Percentiles rank a stretch among this genome's conserved stretches.
phyloP scores from a whole-genome alignment of 2,888 invertebrate genomes.

The Ichneumon xanthorius region DNA sequence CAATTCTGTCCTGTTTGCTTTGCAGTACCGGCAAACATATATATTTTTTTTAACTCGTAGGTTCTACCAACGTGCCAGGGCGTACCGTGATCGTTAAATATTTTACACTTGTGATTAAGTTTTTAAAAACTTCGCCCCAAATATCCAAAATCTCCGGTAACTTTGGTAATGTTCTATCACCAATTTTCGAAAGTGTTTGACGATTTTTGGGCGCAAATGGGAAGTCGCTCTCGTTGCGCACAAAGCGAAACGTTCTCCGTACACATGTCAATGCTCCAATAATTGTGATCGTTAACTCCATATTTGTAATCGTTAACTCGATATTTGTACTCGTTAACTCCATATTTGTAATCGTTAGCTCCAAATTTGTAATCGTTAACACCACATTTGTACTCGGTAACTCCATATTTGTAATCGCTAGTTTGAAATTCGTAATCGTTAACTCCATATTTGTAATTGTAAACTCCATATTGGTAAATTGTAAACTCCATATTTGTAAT shows the following conservation, averaged over 20 bases:
- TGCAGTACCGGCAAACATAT: neutral
- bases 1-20: constrained; percentile 5
- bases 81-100: neutral
- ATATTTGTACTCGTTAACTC: neutral
- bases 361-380: no score
- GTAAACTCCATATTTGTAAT: no score
- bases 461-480: neutral
- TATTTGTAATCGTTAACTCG: neutral
- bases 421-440: no score
- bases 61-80: neutral
- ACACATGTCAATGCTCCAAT: no score
- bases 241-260: no score
- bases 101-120: neutral
- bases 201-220: neutral
- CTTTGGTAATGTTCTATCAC: neutral
- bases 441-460: no score
- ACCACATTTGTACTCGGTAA: no score
- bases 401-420: neutral
- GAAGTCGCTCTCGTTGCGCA: neutral
- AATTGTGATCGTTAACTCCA: neutral
- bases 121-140: neutral
- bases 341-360: no score
- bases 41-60: neutral
- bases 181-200: neutral
- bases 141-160: neutral